These are phyloP conservation scores for Tachuris rubrigastra DNA, from an alignment of 2,113 vertebrate genomes.

Conservation along the genomic window DNA sequence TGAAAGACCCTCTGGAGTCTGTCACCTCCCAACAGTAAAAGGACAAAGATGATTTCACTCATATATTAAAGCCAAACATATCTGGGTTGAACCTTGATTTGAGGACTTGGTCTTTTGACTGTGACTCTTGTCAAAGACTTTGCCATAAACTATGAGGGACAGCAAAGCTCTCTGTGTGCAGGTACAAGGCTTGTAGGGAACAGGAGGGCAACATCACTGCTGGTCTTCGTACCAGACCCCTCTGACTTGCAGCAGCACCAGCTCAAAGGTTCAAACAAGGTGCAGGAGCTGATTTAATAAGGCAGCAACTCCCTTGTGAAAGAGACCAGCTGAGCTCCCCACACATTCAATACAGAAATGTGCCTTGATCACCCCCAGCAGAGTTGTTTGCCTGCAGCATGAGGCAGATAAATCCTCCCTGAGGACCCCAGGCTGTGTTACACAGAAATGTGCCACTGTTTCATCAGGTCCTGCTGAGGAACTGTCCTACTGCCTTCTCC, in stretches of 20 bases:
- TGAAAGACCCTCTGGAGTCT: background rate
- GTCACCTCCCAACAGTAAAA: background rate
- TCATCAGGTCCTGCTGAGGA: constrained; percentile 53
- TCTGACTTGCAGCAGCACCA: background rate
- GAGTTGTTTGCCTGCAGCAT: constrained; percentile 22
- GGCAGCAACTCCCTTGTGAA: background rate
- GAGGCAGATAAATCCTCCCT: background rate
- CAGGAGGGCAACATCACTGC: background rate
- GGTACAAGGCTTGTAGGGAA: background rate
- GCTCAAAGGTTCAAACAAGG: background rate
- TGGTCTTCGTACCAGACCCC: background rate
- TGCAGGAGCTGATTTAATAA: constrained; percentile 42
- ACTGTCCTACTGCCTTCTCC: background rate
- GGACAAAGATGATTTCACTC: background rate
- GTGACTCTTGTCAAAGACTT: background rate
- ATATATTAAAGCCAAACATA: background rate
- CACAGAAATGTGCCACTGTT: constrained; percentile 47
- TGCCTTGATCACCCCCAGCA: constrained; percentile 32
- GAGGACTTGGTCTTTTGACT: background rate
- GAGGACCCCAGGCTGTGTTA: constrained; percentile 22
- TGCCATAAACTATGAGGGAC: background rate
- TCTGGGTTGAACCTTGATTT: background rate
- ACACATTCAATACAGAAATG: constrained; percentile 5
- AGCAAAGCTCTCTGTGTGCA: background rate
- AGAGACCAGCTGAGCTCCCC: background rate